Evolutionary conservation across 1,140 invertebrate species (phyloP), one percentile per base, ranked within the genome.

Genomic region (Adelges cooleyi): DNA sequence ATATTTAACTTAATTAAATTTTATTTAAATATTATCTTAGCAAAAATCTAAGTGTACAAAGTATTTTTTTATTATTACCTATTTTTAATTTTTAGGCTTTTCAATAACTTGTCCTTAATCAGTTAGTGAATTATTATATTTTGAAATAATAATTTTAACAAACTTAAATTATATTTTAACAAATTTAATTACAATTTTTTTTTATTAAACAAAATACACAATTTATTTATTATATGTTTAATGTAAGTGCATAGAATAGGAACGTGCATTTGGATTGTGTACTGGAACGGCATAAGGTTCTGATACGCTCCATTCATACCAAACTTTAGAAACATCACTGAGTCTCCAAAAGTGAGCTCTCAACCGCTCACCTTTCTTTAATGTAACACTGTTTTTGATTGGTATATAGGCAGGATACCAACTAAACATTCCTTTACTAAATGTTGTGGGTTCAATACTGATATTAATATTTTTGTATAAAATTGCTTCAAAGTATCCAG

Each of bases 341-440:
- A 83, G 82, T 20, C 95, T 78, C 92, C 93, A 96, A 72, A 97
- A 95, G 69, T 90, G 83, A 1, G 94, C 80, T 52, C 82, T 81
- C 8, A 98, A 80, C 51, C 76, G 75, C 44, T 89, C 81, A 36
- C 82, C 86, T 53, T 80, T 80, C 67, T 81, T 80, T 0, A 95
- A 72, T 62, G 82, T 77, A 40, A 94, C 15, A 13, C 42, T 62
- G 25, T 11, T 62, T 62, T 81, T 81, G 20, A 96, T 82, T 23
- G 95, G 93, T 74, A 97, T 95, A 68, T 89, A 90, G 54, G 96
- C 90, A 9, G 95, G 93, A 74, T 97, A 98, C 95, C 95, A 98
- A 69, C 91, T 93, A 70, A 95, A 90, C 90, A 98, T 93, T 71
- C 88, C 88, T 3, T 80, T 79, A 38, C 92, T 92, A 73, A 95